Evolutionary conservation across 2,113 vertebrate species (phyloP).

Genomic region (Lathamus discolor): DNA sequence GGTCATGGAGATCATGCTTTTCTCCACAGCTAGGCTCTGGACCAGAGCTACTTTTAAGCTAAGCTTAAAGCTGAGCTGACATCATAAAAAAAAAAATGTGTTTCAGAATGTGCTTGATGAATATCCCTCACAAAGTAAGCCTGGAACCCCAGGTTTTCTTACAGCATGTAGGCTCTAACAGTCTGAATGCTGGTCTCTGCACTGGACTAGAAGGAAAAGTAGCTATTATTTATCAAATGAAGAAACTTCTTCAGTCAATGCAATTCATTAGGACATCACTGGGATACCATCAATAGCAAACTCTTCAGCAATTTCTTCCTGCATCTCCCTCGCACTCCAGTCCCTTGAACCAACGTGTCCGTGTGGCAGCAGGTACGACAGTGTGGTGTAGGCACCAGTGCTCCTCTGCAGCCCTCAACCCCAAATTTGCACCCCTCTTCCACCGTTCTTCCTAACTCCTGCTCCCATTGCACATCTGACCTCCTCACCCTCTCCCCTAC

Average conservation of each 20-base stretch:
- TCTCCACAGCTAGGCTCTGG: not conserved
- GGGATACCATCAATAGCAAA: not conserved
- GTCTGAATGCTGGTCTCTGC: not conserved
- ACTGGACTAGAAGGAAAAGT: not conserved
- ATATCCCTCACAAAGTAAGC: not conserved
- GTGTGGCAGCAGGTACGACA: not conserved
- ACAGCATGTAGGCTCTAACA: not conserved
- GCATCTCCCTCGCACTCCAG: not conserved
- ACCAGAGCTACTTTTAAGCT: not conserved
- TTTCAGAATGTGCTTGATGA: not conserved
- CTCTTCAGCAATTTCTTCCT: not conserved
- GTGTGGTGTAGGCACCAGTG: accelerated
- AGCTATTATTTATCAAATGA: not conserved
- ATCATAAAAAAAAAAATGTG: not conserved
- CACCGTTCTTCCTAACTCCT: not conserved
- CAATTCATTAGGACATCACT: not conserved
- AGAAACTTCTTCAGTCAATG: not conserved
- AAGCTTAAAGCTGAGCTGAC: not conserved
- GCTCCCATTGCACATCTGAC: not conserved
- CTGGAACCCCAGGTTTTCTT: not conserved
- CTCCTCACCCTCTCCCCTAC: not conserved
- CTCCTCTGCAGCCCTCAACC: not conserved
- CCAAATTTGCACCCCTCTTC: not conserved
- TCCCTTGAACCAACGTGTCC: accelerated
- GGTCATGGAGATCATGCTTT: not conserved